Base-by-base conservation (phyloP, 2,113 vertebrate species). In the Engraulis encrasicolus region DNA sequence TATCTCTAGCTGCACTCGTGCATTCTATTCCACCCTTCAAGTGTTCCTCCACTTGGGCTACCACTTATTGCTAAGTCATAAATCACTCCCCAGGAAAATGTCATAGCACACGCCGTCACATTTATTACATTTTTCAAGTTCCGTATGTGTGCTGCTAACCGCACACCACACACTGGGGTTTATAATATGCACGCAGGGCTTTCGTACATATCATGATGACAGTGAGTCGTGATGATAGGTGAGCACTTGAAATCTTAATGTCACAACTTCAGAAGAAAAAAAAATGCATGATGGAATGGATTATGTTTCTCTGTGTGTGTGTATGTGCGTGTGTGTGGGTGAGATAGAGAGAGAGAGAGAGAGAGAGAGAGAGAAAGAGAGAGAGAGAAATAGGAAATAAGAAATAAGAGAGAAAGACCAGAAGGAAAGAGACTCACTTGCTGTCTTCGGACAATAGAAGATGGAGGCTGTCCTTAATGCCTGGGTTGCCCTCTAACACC, bases 401-500 rank as follows among this genome's bases (percentile, higher is more conserved):
- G 40, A 9, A 27, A 23, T 38, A 48, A 23, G 40, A 45, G 40
- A 45, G 40, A 45, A 5, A 45, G 40, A 45, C 4, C 40, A 36
- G 6, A 45, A 17, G 52, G 87, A 37, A 7, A 74, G 78, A 50
- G 81, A 87, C 95, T 96, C 90, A 97, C 97, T 27, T 23, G 85
- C 94, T 96, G 81, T 94, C 92, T 45, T 91, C 88, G 1, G 89
- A 92, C 48, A 98, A 88, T 31, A 98, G 94, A 45, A 90, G 89
- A 88, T 95, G 91, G 84, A 92, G 97, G 17, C 92, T 93, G 15
- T 93, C 92, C 38, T 95, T 88, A 0, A 90, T 92, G 48, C 97
- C 82, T 0, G 94, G 93, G 86, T 93, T 97, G 19, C 94, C 96
- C 61, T 98, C 97, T 86, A 98, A 83, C 78, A 86, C 87, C 48